phyloP scores from a whole-genome alignment of 2,888 invertebrate genomes.

The Aromia moschata region DNA sequence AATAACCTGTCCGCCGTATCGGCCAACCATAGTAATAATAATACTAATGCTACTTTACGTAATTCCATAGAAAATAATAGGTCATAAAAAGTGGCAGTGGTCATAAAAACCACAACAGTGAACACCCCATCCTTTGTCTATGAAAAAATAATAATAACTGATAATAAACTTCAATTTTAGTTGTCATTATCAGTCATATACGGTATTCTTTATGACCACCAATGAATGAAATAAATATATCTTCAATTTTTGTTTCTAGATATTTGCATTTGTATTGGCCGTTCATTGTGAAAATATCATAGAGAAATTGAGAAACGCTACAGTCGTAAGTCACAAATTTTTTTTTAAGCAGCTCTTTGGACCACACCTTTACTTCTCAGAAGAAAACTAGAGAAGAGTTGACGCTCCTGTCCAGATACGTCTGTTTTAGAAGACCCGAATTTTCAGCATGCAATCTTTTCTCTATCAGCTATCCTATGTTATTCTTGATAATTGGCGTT shows the following conservation, averaged over 20 bases:
- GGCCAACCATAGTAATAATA: too few relatives aligned
- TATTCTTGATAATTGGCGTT: neutral
- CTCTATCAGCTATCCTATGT: neutral
- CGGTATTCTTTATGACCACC: too few relatives aligned
- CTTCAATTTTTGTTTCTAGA: neutral
- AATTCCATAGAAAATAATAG: too few relatives aligned
- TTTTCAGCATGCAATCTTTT: neutral
- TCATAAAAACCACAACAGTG: too few relatives aligned
- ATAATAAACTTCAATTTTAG: too few relatives aligned
- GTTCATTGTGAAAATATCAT: neutral
- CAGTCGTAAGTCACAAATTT: neutral
- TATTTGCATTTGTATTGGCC: neutral
- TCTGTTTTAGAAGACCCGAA: neutral
- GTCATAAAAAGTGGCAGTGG: too few relatives aligned
- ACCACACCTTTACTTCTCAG: neutral
- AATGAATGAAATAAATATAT: too few relatives aligned
- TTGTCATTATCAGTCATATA: too few relatives aligned
- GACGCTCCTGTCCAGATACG: neutral
- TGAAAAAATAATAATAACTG: neutral
- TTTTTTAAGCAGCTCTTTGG: neutral
- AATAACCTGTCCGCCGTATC: too few relatives aligned
- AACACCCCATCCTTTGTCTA: too few relatives aligned
- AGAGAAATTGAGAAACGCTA: neutral
- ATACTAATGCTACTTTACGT: too few relatives aligned
- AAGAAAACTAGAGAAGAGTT: neutral